Evolutionary conservation across 1,140 invertebrate species (phyloP).

Genomic region (Leptinotarsa defecta): DNA sequence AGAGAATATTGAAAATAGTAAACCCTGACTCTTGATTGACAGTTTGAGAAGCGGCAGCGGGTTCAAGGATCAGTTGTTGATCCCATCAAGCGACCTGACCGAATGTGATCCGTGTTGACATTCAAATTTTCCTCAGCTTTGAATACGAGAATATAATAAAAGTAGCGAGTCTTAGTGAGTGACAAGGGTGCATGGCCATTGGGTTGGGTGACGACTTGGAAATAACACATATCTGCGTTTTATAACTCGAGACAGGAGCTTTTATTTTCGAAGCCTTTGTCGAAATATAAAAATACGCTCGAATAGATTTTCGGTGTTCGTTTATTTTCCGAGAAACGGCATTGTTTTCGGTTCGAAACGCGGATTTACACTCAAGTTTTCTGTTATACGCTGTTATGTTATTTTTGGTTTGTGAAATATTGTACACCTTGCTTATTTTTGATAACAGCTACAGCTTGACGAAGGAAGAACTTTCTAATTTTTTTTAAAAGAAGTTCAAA

Average conservation of each 20-base stretch:
- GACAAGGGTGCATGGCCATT: conserved; percentile 23
- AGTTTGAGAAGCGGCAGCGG: neutral
- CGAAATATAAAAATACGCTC: conserved; percentile 12
- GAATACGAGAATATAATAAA: conserved; percentile 47
- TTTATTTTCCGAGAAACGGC: neutral
- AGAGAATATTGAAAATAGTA: neutral
- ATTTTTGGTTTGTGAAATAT: too few species aligned
- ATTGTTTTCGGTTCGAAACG: neutral
- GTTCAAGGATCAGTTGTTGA: conserved; percentile 30
- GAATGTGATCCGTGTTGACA: conserved; percentile 50
- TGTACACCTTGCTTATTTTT: too few species aligned
- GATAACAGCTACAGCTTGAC: too few species aligned
- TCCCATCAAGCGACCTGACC: conserved; percentile 36
- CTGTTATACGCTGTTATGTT: too few species aligned
- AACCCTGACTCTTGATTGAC: conserved; percentile 2
- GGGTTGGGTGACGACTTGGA: conserved; percentile 26
- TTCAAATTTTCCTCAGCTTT: conserved; percentile 51
- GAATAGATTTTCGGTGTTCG: conserved; percentile 18
- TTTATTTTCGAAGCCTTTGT: conserved; percentile 23
- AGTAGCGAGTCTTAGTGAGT: conserved; percentile 28
- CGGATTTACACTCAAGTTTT: too few species aligned
- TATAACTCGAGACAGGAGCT: conserved; percentile 16
- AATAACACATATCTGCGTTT: conserved; percentile 28
- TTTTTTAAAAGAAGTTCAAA: too few species aligned
- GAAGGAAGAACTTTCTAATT: too few species aligned